Evolutionary conservation across 2,797 vertebrate genomes (phyloP), one percentile per base, ranked within the genome.

Genomic region (Psittacula echo): DNA sequence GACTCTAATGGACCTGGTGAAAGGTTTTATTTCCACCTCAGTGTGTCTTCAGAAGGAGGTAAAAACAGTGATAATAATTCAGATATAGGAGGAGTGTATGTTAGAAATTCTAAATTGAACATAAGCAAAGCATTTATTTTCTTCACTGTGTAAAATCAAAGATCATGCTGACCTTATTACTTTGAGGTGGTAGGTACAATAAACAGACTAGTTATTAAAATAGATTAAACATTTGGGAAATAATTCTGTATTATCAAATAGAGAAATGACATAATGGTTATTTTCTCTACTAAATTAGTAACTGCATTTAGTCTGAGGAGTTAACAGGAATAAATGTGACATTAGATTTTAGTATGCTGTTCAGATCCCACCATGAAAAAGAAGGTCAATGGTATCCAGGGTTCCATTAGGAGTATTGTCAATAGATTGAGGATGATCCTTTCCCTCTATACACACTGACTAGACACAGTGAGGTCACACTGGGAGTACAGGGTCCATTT

Each of bases 1-100:
- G 85, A 73, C 93, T 60, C 96, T 98, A 89, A 96, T 96, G 95
- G 90, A 95, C 17, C 50, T 98, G 90, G 68, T 84, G 79, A 96
- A 64, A 95, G 64, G 96, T 89, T 94, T 98, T 89, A 68, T 97
- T 91, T 96, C 72, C 44, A 92, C 42, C 11, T 67, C 87, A 81
- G 3, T 89, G 10, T 74, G 81, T 90, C 29, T 89, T 94, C 30
- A n/a, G 77, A 96, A 87, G 61, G 65, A 97, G 94, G 96, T 96
- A 97, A 97, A 54, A 71, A 9, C 54, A 62, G 39, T 68, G 12
- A 39, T 90, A 89, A 39, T 89, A 89, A 89, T 91, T 90, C 75
- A 76, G 29, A 56, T 58, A 9, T 47, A 75, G 62, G 66, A 58
- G 60, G 18, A 56, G 18, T 87, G 44, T 70, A 90, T 89, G 10